These are phyloP conservation scores for Hippocampus barbouri DNA, from an alignment of 2,113 vertebrate genomes.

Conservation along the genomic window DNA sequence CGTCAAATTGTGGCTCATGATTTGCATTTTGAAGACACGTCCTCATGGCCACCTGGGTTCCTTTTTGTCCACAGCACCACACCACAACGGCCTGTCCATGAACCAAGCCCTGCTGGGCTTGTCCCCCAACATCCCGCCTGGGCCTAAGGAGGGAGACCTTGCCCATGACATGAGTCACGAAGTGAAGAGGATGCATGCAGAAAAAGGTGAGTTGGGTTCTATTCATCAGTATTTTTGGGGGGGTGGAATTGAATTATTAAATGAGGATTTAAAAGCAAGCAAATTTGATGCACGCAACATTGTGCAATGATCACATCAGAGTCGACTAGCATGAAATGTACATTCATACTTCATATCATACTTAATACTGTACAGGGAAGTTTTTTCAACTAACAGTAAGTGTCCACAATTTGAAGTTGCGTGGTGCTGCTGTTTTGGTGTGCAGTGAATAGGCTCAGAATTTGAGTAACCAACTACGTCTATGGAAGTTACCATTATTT, in stretches of 20 bases:
- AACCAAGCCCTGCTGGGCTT: slow-evolving; percentile 95
- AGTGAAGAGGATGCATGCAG: slow-evolving; percentile 89
- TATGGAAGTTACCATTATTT: not conserved
- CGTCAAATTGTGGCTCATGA: slow-evolving; percentile 16
- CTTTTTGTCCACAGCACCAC: slow-evolving; percentile 73
- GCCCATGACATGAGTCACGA: slow-evolving; percentile 94
- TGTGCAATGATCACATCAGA: not conserved
- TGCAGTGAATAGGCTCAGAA: not conserved
- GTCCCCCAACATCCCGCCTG: slow-evolving; percentile 90
- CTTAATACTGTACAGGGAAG: not conserved
- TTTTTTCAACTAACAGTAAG: not conserved
- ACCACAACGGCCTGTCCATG: slow-evolving; percentile 97
- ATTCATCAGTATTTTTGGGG: not conserved
- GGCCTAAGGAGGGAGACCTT: slow-evolving; percentile 95
- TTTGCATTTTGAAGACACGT: not conserved
- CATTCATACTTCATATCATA: not conserved
- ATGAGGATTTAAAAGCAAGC: not conserved
- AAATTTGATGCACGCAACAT: not conserved
- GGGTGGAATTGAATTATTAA: not conserved
- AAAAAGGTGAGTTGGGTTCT: slow-evolving; percentile 82
- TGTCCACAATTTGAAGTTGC: not conserved
- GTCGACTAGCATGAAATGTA: not conserved
- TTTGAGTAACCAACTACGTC: not conserved
- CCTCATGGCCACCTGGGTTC: not conserved
- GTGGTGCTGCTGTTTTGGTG: not conserved